Evolutionary conservation across 1,140 invertebrate species (phyloP).

Genomic region (Tetragnatha versicolor): DNA sequence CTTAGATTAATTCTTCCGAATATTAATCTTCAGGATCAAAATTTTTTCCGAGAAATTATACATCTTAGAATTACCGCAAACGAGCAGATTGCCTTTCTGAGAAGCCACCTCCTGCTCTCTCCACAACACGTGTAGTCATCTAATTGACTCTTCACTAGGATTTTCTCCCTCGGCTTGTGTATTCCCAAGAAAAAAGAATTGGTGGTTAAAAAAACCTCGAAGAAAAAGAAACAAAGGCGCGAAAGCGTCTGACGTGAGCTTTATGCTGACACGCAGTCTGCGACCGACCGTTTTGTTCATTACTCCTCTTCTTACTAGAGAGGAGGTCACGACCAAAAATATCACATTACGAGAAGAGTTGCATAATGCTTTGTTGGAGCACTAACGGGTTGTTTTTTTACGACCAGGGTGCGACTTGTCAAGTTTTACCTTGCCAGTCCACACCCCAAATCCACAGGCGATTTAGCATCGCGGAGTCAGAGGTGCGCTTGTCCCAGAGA

Average conservation of each 20-base stretch:
- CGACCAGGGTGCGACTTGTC: too few relatives aligned
- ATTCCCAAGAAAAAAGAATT: constrained; percentile 12
- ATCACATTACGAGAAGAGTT: constrained; percentile 1
- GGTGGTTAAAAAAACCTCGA: neutral
- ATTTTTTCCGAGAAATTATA: too few relatives aligned
- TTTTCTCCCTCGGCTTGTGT: neutral
- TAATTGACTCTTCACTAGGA: neutral
- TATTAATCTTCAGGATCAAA: too few relatives aligned
- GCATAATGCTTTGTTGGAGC: neutral
- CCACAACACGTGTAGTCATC: neutral
- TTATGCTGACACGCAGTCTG: constrained; percentile 42
- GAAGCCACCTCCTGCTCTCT: too few relatives aligned
- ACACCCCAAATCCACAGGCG: too few relatives aligned
- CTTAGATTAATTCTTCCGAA: too few relatives aligned
- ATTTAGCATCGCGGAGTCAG: too few relatives aligned
- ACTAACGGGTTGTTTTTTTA: too few relatives aligned
- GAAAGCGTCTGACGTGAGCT: constrained; percentile 17
- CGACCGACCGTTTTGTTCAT: constrained; percentile 27
- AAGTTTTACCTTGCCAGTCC: too few relatives aligned
- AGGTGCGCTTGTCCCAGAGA: too few relatives aligned
- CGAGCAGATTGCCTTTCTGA: too few relatives aligned
- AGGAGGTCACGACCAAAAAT: constrained; percentile 32
- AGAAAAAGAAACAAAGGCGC: constrained; percentile 10
- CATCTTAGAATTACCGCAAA: too few relatives aligned
- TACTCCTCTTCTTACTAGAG: neutral